A percentile compares a stretch with the other conserved stretches of the same genome.
phyloP scores from a whole-genome alignment of 2,113 vertebrate genomes.

The Falcunculus frontatus region DNA sequence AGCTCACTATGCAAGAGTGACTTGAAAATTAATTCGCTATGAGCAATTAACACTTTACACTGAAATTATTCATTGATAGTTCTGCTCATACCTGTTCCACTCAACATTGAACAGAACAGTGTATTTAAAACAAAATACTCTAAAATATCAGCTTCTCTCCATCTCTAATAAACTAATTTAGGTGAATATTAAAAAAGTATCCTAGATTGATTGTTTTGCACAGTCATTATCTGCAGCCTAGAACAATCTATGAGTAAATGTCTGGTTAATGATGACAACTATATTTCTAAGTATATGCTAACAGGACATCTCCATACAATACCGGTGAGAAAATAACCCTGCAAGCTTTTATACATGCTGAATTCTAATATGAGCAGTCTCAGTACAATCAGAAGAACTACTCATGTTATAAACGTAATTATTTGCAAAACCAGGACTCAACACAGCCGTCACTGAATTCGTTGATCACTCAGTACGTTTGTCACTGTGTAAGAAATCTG shows the following conservation, averaged over 20 bases:
- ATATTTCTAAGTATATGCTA: neutral
- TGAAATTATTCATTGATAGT: neutral
- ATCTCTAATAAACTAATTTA: neutral
- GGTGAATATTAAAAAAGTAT: neutral
- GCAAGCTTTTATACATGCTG: neutral
- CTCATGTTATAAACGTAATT: neutral
- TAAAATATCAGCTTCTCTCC: neutral
- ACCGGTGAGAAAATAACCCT: neutral
- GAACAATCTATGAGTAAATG: neutral
- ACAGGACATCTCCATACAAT: neutral
- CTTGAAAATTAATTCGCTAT: neutral
- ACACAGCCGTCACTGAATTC: neutral
- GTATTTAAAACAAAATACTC: neutral
- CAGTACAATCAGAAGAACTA: neutral
- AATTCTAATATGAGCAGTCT: neutral
- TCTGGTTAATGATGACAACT: neutral
- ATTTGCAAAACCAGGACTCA: neutral
- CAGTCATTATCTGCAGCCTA: neutral
- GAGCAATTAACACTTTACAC: neutral
- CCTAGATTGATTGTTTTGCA: neutral
- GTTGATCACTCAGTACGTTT: neutral
- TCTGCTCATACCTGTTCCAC: neutral
- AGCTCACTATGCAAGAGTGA: neutral
- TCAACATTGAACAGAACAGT: neutral
- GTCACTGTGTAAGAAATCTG: neutral